These are phyloP conservation scores for Luperina nickerlii DNA, from an alignment of 2,888 invertebrate species.

Conservation along the genomic window DNA sequence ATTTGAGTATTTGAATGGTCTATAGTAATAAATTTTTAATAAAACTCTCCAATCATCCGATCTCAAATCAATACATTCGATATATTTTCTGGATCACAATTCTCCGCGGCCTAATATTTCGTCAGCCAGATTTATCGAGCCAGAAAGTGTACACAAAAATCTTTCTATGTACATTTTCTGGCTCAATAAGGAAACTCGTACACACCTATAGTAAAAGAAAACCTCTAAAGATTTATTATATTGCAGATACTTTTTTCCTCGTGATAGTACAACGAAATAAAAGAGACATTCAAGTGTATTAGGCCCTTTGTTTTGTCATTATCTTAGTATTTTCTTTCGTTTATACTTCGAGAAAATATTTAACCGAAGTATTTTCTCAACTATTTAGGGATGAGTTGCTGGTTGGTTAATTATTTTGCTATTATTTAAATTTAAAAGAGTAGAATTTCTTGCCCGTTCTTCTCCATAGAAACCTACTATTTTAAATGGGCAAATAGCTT, in stretches of 20 bases:
- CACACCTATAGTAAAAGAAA: constrained; percentile 16
- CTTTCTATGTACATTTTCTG: constrained; percentile 39
- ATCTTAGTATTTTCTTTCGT: constrained; percentile 4
- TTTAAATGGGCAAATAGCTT: background rate
- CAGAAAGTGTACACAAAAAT: background rate
- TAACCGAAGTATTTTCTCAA: background rate
- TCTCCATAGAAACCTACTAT: background rate
- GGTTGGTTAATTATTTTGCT: background rate
- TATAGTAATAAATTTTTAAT: background rate
- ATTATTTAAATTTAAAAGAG: background rate
- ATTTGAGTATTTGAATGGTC: background rate
- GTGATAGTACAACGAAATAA: constrained; percentile 39
- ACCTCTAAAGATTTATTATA: constrained; percentile 53
- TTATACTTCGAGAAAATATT: constrained; percentile 10
- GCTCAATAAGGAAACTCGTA: constrained; percentile 24
- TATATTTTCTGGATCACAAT: constrained; percentile 10
- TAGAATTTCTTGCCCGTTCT: background rate
- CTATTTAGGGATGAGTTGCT: background rate
- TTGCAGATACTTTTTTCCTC: constrained; percentile 45
- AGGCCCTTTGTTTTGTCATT: constrained; percentile 10
- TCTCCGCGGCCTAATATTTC: constrained; percentile 14
- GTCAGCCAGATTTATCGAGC: constrained; percentile 23
- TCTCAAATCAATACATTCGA: constrained; percentile 35
- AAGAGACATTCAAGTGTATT: constrained; percentile 36
- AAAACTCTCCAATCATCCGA: background rate